Evolutionary conservation across 1,140 invertebrate species (phyloP).

Genomic region (Philotrypesis tridentata): DNA sequence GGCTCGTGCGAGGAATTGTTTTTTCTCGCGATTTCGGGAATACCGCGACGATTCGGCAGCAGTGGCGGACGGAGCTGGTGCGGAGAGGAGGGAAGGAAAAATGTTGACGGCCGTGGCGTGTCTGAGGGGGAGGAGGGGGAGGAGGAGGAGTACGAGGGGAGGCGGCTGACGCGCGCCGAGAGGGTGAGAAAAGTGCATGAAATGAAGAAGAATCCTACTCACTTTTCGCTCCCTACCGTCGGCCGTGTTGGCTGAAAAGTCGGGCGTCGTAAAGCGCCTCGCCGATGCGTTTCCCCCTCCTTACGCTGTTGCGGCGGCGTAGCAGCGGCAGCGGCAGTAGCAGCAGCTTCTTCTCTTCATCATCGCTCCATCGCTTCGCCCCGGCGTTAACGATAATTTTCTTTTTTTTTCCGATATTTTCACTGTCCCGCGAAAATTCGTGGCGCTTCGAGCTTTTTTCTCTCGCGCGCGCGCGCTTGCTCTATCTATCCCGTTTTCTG

Average conservation of each 20-base stretch:
- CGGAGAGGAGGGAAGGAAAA: too few species aligned
- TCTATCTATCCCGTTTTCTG: too few species aligned
- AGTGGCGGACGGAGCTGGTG: too few species aligned
- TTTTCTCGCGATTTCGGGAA: too few species aligned
- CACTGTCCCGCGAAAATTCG: background rate
- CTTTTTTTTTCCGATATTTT: background rate
- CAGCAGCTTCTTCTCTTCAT: background rate
- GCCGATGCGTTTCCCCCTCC: background rate
- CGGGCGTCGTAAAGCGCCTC: background rate
- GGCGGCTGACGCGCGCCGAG: background rate
- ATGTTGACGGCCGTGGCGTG: too few species aligned
- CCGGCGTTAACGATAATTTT: background rate
- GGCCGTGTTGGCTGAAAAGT: background rate
- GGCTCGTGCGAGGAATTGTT: background rate
- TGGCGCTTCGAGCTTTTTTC: background rate
- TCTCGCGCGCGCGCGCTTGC: background rate
- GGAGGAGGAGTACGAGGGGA: background rate
- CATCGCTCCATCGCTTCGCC: background rate
- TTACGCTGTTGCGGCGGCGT: background rate
- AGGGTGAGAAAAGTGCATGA: background rate
- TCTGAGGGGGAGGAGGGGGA: background rate
- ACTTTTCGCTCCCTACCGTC: background rate
- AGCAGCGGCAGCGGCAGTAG: background rate
- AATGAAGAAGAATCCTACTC: background rate
- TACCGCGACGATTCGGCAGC: too few species aligned